Evolutionary conservation across 2,113 vertebrate species (phyloP).

Genomic region (Isichthys henryi): DNA sequence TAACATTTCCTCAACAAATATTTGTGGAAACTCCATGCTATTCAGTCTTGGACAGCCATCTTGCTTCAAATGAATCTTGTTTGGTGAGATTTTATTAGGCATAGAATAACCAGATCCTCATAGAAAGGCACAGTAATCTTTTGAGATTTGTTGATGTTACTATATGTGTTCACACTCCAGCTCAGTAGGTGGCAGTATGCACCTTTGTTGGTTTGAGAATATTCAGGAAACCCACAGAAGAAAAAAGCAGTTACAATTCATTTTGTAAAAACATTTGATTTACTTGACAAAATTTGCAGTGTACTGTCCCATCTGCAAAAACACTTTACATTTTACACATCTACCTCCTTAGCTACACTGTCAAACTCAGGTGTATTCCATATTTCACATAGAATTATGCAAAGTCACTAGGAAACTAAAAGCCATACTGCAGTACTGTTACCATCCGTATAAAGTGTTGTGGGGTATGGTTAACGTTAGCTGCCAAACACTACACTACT

Average conservation of each 20-base stretch:
- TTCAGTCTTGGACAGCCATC: neutral
- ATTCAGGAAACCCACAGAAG: neutral
- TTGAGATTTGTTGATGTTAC: neutral
- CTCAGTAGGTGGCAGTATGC: constrained; percentile 9
- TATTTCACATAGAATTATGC: neutral
- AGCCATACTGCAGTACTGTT: neutral
- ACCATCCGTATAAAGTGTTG: neutral
- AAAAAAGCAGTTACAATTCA: neutral
- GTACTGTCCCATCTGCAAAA: neutral
- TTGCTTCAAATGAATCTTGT: neutral
- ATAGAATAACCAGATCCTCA: neutral
- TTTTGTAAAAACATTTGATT: neutral
- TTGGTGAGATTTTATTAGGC: neutral
- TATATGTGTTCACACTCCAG: neutral
- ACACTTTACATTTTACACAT: neutral
- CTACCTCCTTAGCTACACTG: neutral
- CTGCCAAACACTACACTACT: neutral
- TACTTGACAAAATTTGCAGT: neutral
- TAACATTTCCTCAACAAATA: neutral
- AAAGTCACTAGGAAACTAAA: neutral
- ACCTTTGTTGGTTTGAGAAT: neutral
- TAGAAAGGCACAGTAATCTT: neutral
- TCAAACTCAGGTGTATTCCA: neutral
- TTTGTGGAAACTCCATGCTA: neutral
- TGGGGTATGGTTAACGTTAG: neutral